Base-by-base conservation (phyloP, 2,113 vertebrate genomes). In the Pantherophis guttatus region DNA sequence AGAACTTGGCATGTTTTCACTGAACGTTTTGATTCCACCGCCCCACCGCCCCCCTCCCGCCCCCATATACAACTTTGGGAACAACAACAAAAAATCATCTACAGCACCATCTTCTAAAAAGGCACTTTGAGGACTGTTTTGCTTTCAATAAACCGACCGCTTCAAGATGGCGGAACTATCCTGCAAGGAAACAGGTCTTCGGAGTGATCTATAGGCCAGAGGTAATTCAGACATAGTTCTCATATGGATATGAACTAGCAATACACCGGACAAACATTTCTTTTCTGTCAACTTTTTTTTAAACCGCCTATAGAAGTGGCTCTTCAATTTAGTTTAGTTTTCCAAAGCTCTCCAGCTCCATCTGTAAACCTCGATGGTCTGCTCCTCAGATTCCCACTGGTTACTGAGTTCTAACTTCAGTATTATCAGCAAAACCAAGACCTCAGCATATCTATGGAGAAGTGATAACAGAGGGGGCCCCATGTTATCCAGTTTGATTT, bases 71-170 rank as follows among this genome's bases (percentile, higher is more conserved):
- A 97, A 96, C 95, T 96, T 85, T 97, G 97, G 98, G 98, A 98
- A 98, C 97, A 98, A 97, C 13, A 90, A 90, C 44, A 54, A 75
- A 88, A 53, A 70, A 39, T 48, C 11, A 97, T 97, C 98, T 98
- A 98, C 98, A 99, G 98, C 98, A 99, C 99, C 98, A 97, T 98
- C 98, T 97, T 98, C 98, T 52, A 97, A 98, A 99, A 99, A 99
- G 99, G 99, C 99, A 99, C 99, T 99, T 99, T 98, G 98, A 98
- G 97, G 98, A 98, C 98, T 98, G 86, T 96, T 97, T 97, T 94
- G 94, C 95, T 97, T 97, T 88, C 93, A 95, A 97, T 65, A 81
- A 95, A 96, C 92, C 94, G 94, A 97, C 93, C 90, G 86, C 92
- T 96, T 94, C 95, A 94, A 91, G 94, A 93, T 65, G 94, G 95